phyloP scores from a whole-genome alignment of 2,113 vertebrate species.

The Perccottus glenii region DNA sequence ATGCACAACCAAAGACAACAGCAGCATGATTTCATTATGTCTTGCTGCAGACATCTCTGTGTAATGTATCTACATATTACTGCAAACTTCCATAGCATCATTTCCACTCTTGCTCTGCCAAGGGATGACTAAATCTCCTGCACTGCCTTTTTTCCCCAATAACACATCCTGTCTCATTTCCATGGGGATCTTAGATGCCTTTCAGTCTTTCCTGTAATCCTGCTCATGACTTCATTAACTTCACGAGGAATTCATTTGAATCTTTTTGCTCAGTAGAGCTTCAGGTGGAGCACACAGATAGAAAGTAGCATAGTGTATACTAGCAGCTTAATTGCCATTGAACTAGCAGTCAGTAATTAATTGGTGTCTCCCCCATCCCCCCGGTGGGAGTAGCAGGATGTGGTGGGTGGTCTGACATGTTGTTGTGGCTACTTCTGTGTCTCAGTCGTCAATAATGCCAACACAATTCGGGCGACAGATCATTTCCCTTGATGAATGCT shows the following conservation, averaged over 20 bases:
- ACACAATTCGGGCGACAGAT: conserved; percentile 43
- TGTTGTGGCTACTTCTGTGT: conserved; percentile 58
- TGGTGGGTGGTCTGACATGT: conserved; percentile 55
- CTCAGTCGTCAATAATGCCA: conserved; percentile 59
- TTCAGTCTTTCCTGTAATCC: conserved; percentile 15
- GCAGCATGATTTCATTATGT: conserved; percentile 45
- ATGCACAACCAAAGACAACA: conserved; percentile 32
- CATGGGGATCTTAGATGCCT: conserved; percentile 13
- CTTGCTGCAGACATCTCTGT: conserved; percentile 9
- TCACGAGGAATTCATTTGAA: conserved; percentile 12
- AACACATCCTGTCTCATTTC: conserved; percentile 43
- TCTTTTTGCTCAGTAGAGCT: conserved; percentile 10
- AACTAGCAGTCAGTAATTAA: conserved; percentile 71
- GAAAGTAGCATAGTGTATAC: conserved; percentile 27
- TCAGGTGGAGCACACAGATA: neutral
- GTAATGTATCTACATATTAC: conserved; percentile 41
- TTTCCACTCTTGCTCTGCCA: conserved; percentile 34
- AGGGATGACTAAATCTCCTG: conserved; percentile 40
- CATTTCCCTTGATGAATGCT: conserved; percentile 64
- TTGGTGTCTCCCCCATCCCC: conserved; percentile 54
- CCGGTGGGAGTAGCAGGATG: conserved; percentile 39
- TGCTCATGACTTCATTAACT: conserved; percentile 19
- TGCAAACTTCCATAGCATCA: conserved; percentile 33
- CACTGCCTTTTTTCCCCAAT: conserved; percentile 13
- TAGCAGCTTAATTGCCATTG: conserved; percentile 61